These are phyloP conservation scores for Luffia ferchaultella DNA, from an alignment of 2,888 invertebrate species.

Conservation along the genomic window DNA sequence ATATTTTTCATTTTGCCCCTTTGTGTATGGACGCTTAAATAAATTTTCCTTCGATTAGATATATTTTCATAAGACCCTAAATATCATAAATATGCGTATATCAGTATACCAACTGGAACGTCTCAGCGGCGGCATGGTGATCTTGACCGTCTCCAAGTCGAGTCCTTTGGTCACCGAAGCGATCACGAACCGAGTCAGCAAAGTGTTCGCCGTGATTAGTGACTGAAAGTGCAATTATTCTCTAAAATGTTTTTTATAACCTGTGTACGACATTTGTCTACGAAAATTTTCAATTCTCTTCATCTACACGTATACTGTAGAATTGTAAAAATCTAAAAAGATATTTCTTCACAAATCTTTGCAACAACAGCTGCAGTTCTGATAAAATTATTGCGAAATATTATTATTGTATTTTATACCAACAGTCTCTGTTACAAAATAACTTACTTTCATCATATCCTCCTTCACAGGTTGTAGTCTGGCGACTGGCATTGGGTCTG, in stretches of 20 bases:
- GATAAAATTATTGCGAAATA: neutral
- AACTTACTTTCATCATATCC: conserved; percentile 40
- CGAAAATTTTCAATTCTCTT: no score
- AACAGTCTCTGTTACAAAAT: neutral
- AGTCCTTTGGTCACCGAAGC: conserved; percentile 36
- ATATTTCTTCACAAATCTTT: no score
- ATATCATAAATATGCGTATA: no score
- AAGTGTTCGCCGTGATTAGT: conserved; percentile 7
- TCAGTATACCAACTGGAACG: conserved; percentile 33
- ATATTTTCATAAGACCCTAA: no score
- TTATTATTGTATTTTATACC: neutral
- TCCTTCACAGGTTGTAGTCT: conserved; percentile 38
- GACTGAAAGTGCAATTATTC: neutral
- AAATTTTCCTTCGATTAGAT: no score
- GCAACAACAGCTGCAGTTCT: neutral
- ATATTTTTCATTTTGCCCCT: no score
- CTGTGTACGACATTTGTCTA: no score
- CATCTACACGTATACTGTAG: no score
- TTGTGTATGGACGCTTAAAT: no score
- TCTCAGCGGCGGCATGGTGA: conserved; percentile 40
- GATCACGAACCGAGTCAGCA: conserved; percentile 35
- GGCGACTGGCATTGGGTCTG: conserved; percentile 38
- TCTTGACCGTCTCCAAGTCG: conserved; percentile 36
- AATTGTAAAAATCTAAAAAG: no score
- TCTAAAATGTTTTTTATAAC: neutral